Percentiles rank a stretch among this genome's conserved stretches.
These are phyloP conservation scores for Hozukius guyotensis DNA, from an alignment of 2,797 vertebrate genomes.

Conservation along the genomic window DNA sequence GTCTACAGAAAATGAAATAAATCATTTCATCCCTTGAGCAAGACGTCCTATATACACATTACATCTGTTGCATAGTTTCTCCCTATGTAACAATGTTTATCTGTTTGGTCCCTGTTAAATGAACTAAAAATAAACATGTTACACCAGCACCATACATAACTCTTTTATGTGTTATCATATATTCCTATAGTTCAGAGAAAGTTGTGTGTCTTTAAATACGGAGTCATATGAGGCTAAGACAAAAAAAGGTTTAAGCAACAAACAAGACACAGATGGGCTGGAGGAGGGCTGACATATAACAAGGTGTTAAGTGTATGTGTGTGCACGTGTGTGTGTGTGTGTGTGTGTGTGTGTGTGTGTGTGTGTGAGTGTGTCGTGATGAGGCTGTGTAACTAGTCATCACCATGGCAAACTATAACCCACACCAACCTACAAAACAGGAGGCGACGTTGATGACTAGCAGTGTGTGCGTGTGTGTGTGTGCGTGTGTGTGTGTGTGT, in stretches of 20 bases:
- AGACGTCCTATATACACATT: neutral
- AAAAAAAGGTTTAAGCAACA: conserved; percentile 47
- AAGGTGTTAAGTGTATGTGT: conserved; percentile 56
- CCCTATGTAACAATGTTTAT: neutral
- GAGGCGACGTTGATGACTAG: conserved; percentile 68
- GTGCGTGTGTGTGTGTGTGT: neutral
- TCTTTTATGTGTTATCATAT: neutral
- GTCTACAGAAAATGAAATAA: neutral
- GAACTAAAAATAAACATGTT: neutral
- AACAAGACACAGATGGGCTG: conserved; percentile 74
- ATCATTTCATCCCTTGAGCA: neutral
- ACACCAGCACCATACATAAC: neutral
- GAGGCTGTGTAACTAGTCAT: conserved; percentile 62
- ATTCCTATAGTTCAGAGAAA: neutral
- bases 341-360: neutral
- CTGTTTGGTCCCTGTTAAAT: neutral
- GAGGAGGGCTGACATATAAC: conserved; percentile 73
- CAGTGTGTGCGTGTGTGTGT: neutral
- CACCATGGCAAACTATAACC: conserved; percentile 61
- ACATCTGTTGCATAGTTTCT: neutral
- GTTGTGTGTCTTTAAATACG: conserved; percentile 15
- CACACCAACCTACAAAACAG: conserved; percentile 71
- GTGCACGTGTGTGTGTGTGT: neutral
- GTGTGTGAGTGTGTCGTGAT: conserved; percentile 20
- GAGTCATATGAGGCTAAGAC: conserved; percentile 7